These are phyloP conservation scores for Enteromius paludinosus DNA, from an alignment of 2,797 vertebrate species.

Conservation along the genomic window DNA sequence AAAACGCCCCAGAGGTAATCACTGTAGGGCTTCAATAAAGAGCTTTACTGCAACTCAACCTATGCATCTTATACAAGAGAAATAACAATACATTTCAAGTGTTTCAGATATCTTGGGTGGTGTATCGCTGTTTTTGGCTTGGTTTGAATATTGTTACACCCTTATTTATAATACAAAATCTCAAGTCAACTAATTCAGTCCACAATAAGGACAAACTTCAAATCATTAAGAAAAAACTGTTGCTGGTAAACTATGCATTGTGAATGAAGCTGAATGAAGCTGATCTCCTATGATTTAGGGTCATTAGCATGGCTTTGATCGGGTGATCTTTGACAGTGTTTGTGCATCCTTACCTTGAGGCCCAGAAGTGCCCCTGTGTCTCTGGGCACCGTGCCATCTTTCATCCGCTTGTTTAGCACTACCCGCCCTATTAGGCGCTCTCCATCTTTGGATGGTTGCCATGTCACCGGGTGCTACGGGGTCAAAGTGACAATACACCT, in stretches of 20 bases:
- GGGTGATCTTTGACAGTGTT: not conserved
- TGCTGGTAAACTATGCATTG: not conserved
- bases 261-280: not conserved
- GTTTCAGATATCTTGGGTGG: no score
- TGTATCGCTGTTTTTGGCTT: no score
- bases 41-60: no score
- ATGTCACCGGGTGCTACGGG: constrained; percentile 90
- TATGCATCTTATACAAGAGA: no score
- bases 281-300: not conserved
- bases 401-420: constrained; percentile 92
- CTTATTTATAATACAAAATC: not conserved
- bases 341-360: constrained; percentile 84
- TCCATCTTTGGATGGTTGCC: constrained; percentile 96
- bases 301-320: constrained; percentile 7
- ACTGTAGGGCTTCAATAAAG: no score
- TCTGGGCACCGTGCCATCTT: constrained; percentile 90
- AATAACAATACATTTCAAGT: no score
- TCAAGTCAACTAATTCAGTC: not conserved
- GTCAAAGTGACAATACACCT: constrained; percentile 65
- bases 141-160: no score
- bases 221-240: not conserved
- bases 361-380: constrained; percentile 94
- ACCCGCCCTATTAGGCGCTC: constrained; percentile 95
- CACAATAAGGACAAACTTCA: not conserved
- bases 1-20: no score